Evolutionary conservation across 2,888 invertebrate species (phyloP).

Genomic region (Ochlodes sylvanus): DNA sequence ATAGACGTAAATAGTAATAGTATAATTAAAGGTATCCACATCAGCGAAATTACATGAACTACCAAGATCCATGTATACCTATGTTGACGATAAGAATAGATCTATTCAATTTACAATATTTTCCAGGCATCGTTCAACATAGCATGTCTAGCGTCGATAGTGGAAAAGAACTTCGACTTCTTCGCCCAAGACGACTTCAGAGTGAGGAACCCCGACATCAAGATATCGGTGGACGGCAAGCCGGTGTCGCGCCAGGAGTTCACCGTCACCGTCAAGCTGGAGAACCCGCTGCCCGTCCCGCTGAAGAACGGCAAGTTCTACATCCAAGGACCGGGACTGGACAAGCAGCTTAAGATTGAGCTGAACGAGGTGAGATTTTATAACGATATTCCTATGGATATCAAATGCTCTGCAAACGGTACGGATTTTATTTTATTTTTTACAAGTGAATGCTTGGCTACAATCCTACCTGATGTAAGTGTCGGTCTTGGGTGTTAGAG

Average conservation of each 20-base stretch:
- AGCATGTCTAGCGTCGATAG: conserved; percentile 91
- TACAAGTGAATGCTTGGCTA: no score
- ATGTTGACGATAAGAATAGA: no score
- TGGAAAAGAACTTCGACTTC: conserved; percentile 93
- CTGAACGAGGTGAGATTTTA: conserved; percentile 82
- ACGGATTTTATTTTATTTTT: no score
- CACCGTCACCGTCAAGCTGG: conserved; percentile 87
- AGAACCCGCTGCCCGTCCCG: conserved; percentile 93
- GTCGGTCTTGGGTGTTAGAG: no score
- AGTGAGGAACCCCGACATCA: conserved; percentile 95
- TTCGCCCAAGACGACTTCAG: conserved; percentile 96
- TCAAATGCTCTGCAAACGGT: background rate
- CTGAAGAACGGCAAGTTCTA: conserved; percentile 91
- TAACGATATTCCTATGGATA: background rate
- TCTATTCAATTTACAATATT: background rate
- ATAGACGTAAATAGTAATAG: no score
- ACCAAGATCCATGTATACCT: no score
- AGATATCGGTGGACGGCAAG: conserved; percentile 87
- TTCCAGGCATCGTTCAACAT: conserved; percentile 91
- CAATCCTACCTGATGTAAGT: no score
- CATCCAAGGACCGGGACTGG: conserved; percentile 93
- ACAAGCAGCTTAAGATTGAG: conserved; percentile 89
- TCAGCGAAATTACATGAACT: no score
- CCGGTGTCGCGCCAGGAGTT: conserved; percentile 81
- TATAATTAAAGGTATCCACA: no score